Conservation (phyloP, 1,140 invertebrate species). For the Drosophila biarmipes region DNA sequence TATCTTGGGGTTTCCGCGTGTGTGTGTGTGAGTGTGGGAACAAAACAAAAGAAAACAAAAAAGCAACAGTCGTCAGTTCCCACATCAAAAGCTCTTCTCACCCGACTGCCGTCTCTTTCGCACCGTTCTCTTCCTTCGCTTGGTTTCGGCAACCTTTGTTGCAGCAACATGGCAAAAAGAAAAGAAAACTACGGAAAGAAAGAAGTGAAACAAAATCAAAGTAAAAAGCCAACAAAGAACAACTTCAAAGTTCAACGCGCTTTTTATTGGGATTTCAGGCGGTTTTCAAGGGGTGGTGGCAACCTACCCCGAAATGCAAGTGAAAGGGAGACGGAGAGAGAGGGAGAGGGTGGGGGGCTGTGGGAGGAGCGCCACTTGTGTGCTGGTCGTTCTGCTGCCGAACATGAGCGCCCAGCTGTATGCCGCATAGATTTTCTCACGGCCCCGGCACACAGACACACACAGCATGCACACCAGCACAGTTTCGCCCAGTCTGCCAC, state of each 20-base stretch:
- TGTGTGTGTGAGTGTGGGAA: conserved; percentile 20
- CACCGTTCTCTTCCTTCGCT: conserved; percentile 30
- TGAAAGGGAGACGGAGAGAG: neutral
- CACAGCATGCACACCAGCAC: neutral
- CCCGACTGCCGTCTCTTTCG: conserved; percentile 19
- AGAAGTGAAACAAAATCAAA: conserved; percentile 17
- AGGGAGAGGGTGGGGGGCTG: neutral
- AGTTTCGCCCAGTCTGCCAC: neutral
- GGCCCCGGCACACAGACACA: conserved; percentile 42
- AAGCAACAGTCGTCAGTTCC: conserved; percentile 42
- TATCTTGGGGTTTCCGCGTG: conserved; percentile 16
- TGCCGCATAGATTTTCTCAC: conserved; percentile 81
- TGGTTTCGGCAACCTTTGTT: conserved; percentile 55
- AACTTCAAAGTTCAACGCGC: conserved; percentile 74
- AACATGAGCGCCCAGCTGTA: conserved; percentile 79
- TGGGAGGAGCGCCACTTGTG: conserved; percentile 40
- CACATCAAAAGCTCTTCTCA: conserved; percentile 59
- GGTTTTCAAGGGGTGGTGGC: neutral
- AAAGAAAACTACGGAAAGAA: neutral
- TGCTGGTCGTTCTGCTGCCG: conserved; percentile 24
- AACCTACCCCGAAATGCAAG: conserved; percentile 33
- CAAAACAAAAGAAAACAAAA: conserved; percentile 29
- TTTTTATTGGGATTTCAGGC: conserved; percentile 14
- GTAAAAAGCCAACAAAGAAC: conserved; percentile 31
- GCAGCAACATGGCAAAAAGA: conserved; percentile 30